A percentile compares a stretch with the other conserved stretches of the same genome.
phyloP scores from a whole-genome alignment of 1,140 invertebrate species.

The Akabosia matsudoensis region DNA sequence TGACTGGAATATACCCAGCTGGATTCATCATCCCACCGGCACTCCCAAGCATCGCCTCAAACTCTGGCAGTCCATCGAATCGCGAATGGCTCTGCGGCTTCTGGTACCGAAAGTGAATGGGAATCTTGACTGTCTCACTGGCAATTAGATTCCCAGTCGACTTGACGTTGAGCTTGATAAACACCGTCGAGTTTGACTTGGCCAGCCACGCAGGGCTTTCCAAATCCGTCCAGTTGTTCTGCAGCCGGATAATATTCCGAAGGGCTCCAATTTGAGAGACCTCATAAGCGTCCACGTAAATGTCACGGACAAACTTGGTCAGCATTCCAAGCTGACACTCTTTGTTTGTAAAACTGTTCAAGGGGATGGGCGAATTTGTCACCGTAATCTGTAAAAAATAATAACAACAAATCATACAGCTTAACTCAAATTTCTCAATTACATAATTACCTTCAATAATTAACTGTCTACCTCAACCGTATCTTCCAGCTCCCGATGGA shows the following conservation, averaged over 20 bases:
- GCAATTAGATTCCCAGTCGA: slow-evolving; percentile 45
- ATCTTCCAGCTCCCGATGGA: slow-evolving; percentile 45
- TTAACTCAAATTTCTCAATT: not conserved
- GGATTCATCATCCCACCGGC: slow-evolving; percentile 28
- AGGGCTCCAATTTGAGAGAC: slow-evolving; percentile 27
- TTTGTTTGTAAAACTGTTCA: slow-evolving; percentile 31
- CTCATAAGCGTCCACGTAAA: slow-evolving; percentile 46
- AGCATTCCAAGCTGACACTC: slow-evolving; percentile 43
- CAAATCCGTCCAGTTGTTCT: slow-evolving; percentile 46
- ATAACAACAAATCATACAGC: not conserved
- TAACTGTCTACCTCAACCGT: slow-evolving; percentile 35
- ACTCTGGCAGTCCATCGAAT: slow-evolving; percentile 23
- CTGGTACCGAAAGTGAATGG: slow-evolving; percentile 46
- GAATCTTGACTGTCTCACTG: slow-evolving; percentile 37
- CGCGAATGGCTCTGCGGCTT: slow-evolving; percentile 43
- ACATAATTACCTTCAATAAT: not conserved
- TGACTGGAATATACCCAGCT: slow-evolving; percentile 38
- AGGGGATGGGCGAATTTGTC: slow-evolving; percentile 42
- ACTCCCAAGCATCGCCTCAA: not conserved
- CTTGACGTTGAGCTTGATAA: slow-evolving; percentile 39
- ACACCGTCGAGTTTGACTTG: slow-evolving; percentile 44
- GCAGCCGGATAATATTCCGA: slow-evolving; percentile 26
- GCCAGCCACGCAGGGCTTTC: slow-evolving; percentile 42
- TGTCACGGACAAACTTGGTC: slow-evolving; percentile 32
- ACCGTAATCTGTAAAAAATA: slow-evolving; percentile 34